Evolutionary conservation across 2,113 vertebrate species (phyloP).

Genomic region (Lampris incognitus): DNA sequence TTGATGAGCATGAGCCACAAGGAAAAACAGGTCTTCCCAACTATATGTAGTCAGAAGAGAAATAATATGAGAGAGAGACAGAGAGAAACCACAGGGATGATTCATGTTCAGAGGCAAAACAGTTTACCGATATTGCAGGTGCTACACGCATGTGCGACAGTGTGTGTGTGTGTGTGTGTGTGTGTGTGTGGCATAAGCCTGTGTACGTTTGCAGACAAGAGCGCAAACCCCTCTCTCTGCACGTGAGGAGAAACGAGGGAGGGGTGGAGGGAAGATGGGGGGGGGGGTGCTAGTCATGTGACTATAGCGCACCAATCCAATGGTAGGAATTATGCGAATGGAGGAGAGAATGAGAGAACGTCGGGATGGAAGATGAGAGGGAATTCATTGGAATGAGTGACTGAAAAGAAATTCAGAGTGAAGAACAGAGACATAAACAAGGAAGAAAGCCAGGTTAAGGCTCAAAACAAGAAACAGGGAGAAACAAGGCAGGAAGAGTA

Average conservation of each 20-base stretch:
- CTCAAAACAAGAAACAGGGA: too few relatives aligned
- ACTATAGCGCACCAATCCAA: slow-evolving; percentile 38
- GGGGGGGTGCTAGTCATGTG: slow-evolving; percentile 42
- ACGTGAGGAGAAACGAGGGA: slow-evolving; percentile 55
- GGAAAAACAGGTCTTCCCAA: neutral
- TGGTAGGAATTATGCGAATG: slow-evolving; percentile 15
- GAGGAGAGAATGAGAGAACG: neutral
- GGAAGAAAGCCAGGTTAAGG: too few relatives aligned
- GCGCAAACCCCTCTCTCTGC: slow-evolving; percentile 32
- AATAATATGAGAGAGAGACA: too few relatives aligned
- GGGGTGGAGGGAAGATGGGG: neutral
- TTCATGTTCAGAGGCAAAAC: too few relatives aligned
- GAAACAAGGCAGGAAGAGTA: too few relatives aligned
- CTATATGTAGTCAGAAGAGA: too few relatives aligned
- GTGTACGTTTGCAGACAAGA: neutral
- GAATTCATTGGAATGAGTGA: neutral
- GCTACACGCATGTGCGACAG: slow-evolving; percentile 10
- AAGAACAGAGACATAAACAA: neutral
- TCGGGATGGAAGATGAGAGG: neutral
- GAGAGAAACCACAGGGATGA: too few relatives aligned
- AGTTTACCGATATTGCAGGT: slow-evolving; percentile 1
- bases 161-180: slow-evolving; percentile 9
- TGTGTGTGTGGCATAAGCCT: neutral
- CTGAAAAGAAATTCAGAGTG: neutral
- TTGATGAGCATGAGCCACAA: too few relatives aligned